A percentile compares a stretch with the other conserved stretches of the same genome.
phyloP scores from a whole-genome alignment of 2,797 vertebrate genomes.

The Lithobates pipiens region DNA sequence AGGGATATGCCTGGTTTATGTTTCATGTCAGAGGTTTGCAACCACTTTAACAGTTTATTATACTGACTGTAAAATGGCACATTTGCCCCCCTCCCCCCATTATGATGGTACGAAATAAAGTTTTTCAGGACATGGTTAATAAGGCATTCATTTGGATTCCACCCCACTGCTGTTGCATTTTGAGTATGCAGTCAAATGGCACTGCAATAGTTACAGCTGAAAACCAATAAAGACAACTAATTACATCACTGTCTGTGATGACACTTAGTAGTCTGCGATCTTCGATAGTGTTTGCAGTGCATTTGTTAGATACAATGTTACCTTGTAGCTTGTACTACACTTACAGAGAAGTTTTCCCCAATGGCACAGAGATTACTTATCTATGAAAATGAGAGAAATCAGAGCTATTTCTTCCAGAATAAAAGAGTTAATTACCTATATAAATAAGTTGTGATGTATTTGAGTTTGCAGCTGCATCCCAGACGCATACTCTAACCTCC shows the following conservation, averaged over 20 bases:
- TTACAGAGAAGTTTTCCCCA: slow-evolving; percentile 26
- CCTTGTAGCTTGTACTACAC: background rate
- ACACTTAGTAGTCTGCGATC: background rate
- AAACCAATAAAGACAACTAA: background rate
- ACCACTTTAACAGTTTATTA: no score
- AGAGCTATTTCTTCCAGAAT: background rate
- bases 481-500: background rate
- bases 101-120: no score
- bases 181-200: no score
- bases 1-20: no score
- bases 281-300: background rate
- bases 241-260: background rate
- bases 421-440: slow-evolving; percentile 34
- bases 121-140: no score
- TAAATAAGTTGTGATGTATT: background rate
- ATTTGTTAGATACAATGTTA: background rate
- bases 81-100: no score
- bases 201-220: background rate
- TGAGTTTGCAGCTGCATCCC: background rate
- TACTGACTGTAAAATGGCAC: no score
- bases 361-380: slow-evolving; percentile 11
- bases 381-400: slow-evolving; percentile 9
- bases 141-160: no score
- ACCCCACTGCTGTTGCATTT: no score
- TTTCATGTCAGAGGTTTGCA: no score